Evolutionary conservation across 1,140 invertebrate genomes (phyloP).

Genomic region (Kradibia gibbosae): DNA sequence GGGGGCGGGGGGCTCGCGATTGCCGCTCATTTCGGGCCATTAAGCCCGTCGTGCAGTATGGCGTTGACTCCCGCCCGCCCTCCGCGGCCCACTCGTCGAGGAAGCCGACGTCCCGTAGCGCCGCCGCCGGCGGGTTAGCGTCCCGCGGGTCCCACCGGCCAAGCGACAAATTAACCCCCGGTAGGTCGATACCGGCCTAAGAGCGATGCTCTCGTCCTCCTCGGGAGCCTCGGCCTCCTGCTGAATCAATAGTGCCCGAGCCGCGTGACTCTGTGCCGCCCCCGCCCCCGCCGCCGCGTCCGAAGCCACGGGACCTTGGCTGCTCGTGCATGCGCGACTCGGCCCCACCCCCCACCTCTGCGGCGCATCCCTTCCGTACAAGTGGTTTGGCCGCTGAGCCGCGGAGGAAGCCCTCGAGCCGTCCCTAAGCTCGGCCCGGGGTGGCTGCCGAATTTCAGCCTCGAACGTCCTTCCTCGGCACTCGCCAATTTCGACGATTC

Average conservation of each 20-base stretch:
- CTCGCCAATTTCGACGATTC: no score
- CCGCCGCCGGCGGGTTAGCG: not conserved
- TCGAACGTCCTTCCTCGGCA: no score
- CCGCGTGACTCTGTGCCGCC: not conserved
- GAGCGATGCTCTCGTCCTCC: not conserved
- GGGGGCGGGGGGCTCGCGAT: not conserved
- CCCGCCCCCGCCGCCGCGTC: not conserved
- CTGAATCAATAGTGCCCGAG: not conserved
- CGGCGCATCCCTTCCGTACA: no score
- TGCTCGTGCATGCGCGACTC: no score
- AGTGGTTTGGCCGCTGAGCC: not conserved
- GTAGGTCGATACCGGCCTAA: constrained; percentile 10
- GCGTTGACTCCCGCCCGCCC: constrained; percentile 5
- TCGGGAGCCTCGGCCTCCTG: not conserved
- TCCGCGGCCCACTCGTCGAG: not conserved
- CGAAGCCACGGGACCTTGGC: no score
- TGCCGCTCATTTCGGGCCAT: constrained; percentile 37
- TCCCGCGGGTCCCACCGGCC: constrained; percentile 56
- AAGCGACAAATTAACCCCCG: constrained; percentile 62
- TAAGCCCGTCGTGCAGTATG: constrained; percentile 54
- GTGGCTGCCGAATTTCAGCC: no score
- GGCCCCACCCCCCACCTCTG: no score
- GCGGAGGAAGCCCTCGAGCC: not conserved
- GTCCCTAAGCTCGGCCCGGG: not conserved
- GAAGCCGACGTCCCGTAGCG: no score